Evolutionary conservation across 2,113 vertebrate genomes (phyloP).

Genomic region (Podarcis cretensis): DNA sequence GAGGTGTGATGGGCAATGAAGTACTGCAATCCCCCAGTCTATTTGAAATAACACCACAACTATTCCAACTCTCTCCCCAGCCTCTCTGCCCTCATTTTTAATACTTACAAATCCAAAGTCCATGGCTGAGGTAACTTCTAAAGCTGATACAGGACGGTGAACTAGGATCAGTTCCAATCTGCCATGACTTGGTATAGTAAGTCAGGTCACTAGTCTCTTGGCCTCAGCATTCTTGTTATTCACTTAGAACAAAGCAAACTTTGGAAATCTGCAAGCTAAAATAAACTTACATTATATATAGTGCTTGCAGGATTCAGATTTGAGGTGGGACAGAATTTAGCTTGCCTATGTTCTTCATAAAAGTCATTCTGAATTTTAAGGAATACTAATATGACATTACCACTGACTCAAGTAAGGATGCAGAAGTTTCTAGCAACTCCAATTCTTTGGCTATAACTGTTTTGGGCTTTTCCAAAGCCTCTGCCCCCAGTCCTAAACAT

Average conservation of each 20-base stretch:
- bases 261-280: not conserved
- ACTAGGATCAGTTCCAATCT: not conserved
- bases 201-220: not conserved
- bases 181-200: not conserved
- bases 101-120: not conserved
- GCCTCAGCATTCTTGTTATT: not conserved
- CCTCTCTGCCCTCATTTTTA: not conserved
- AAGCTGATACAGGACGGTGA: not conserved
- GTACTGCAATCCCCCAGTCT: conserved; percentile 14
- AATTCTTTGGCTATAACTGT: not conserved
- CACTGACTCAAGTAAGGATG: not conserved
- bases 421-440: not conserved
- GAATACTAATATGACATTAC: not conserved
- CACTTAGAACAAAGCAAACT: not conserved
- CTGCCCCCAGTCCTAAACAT: not conserved
- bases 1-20: conserved; percentile 20
- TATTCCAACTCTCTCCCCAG: not conserved
- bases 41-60: conserved; percentile 32
- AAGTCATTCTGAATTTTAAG: not conserved
- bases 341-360: not conserved
- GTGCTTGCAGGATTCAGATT: not conserved
- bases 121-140: not conserved
- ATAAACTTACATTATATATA: not conserved
- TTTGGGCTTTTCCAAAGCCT: not conserved
- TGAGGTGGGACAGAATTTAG: not conserved